These are phyloP conservation scores for Thalpophila matura DNA, from an alignment of 2,888 invertebrate species.

Conservation along the genomic window DNA sequence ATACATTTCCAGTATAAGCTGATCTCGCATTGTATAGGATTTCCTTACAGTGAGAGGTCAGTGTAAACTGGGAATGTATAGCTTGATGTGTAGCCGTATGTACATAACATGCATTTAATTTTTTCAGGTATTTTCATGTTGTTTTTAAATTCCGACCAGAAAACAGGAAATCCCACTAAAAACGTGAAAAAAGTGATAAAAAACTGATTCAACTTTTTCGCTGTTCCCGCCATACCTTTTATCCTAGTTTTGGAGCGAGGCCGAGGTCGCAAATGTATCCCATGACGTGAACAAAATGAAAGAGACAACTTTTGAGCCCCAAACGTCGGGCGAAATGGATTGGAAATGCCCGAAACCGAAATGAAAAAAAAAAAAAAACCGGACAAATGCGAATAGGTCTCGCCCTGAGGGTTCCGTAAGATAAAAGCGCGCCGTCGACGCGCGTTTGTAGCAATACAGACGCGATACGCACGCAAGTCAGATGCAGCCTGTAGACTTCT, in stretches of 20 bases:
- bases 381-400: neutral
- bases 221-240: neutral
- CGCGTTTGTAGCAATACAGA: too few species aligned
- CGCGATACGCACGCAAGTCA: too few species aligned
- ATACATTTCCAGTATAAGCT: too few species aligned
- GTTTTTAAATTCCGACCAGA: neutral
- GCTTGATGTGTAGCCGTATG: too few species aligned
- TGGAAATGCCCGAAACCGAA: conserved; percentile 23
- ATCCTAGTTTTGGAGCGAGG: conserved; percentile 23
- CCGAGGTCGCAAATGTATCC: neutral
- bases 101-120: too few species aligned
- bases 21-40: too few species aligned
- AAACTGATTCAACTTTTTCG: neutral
- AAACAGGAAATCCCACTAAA: neutral
- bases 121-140: too few species aligned
- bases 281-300: conserved; percentile 32
- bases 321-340: conserved; percentile 28
- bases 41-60: too few species aligned
- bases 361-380: conserved; percentile 10
- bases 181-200: neutral
- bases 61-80: too few species aligned
- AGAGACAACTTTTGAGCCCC: neutral
- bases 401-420: too few species aligned
- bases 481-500: too few species aligned
- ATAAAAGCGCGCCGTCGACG: too few species aligned